Evolutionary conservation across 2,797 vertebrate genomes (phyloP), one percentile per base, ranked within the genome.

Genomic region (Pseudomugil gertrudae): DNA sequence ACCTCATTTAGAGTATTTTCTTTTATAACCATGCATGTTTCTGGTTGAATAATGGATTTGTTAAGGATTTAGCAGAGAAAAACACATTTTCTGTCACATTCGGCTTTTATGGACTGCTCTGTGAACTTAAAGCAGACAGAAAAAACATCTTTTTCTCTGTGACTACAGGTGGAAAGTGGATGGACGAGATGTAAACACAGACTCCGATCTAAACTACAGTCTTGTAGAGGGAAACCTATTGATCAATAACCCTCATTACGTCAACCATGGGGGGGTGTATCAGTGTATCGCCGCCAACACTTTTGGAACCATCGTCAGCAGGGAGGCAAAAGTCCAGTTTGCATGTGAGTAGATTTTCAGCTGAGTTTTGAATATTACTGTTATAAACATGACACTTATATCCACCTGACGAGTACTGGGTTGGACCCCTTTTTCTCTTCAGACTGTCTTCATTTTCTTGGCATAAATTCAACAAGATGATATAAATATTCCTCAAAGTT

Each of bases 221-320:
- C 63, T 95, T 38, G 87, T 95, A 15, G 96, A 96, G 83, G 95
- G 96, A 63, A 98, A 90, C 92, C 90, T 98, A 88, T 57, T 96
- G 92, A 97, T 98, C 94, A 95, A 82, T 90, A 94, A 94, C 65
- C 96, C 96, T 53, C 95, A 95, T 68, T 94, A 93, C 73, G 94
- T 89, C 72, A 93, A 90, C 73, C 96, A 98, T 30, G 72, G 93
- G 54, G 96, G 96, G 14, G 93, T 85, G 0, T 98, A 97, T 90
- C 97, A 97, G 85, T 98, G 96, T 80, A 94, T 95, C 36, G 93
- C 96, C 76, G 93, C 95, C 84, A 98, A 96, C 87, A 84, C 92
- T 0, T 93, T 97, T 0, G 97, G 97, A 78, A 96, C 95, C 0
- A 83, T 97, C 2, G 84, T 96, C 78, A 98, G 96, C 93, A 93